A percentile compares a stretch with the other conserved stretches of the same genome.
These are phyloP conservation scores for Columba livia DNA, from an alignment of 2,113 vertebrate genomes.

Conservation along the genomic window DNA sequence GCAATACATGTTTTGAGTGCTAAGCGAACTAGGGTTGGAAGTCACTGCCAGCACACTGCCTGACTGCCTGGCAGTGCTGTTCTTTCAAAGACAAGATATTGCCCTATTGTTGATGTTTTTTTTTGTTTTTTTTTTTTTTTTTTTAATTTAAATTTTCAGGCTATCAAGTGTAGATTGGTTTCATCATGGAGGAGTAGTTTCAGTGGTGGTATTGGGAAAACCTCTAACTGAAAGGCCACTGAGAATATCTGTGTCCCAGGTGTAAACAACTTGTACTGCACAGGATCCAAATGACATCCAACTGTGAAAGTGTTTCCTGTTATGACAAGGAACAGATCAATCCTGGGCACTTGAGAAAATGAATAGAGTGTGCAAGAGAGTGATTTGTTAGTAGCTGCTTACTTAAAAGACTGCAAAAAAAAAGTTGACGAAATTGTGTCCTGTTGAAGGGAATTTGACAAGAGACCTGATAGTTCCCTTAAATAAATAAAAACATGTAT, in stretches of 20 bases:
- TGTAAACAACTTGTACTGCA: background rate
- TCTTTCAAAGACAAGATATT: background rate
- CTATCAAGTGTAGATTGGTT: background rate
- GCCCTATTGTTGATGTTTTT: background rate
- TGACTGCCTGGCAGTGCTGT: background rate
- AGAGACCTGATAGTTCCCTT: background rate
- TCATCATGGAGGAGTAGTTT: background rate
- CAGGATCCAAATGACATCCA: background rate
- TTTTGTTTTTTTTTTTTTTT: background rate
- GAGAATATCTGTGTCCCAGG: background rate
- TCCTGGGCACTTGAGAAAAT: background rate
- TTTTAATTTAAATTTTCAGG: background rate
- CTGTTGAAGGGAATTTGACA: background rate
- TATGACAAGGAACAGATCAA: fast-evolving
- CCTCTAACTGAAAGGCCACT: background rate
- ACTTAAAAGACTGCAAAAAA: background rate
- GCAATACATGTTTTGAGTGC: no score
- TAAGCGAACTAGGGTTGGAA: no score
- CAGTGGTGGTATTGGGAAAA: background rate
- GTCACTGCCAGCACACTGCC: background rate
- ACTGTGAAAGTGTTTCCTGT: background rate
- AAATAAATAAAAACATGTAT: no score
- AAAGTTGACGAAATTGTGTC: background rate
- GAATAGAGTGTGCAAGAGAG: background rate
- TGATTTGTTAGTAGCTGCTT: background rate